Evolutionary conservation across 2,888 invertebrate genomes (phyloP), one percentile per base, ranked within the genome.

Genomic region (Caenorhabditis sp.): DNA sequence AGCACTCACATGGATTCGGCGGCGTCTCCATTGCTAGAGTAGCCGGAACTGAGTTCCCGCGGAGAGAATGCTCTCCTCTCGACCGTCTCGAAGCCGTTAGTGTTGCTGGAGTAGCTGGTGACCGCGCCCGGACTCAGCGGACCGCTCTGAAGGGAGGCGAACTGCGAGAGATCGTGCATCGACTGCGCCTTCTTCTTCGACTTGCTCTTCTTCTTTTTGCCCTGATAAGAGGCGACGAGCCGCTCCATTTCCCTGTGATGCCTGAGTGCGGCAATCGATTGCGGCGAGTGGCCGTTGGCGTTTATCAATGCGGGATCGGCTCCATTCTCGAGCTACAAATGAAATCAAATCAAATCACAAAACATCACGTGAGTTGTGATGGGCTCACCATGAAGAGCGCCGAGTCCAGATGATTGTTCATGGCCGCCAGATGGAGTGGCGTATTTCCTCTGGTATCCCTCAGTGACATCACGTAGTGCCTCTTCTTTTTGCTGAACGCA

Each of bases 381-480:
- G n/a, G n/a, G n/a, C n/a, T n/a, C n/a, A n/a, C n/a, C 75, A 88
- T 65, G 41, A 79, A 84, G 2, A 85, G 63, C 7, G 81, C 86
- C 6, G 81, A 78, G 26, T 82, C 79, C 3, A 81, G 30, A 56
- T 85, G 86, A 59, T 85, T 86, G 55, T 84, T 84, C 59, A 87
- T 81, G 1, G 85, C 82, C 1, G 88, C 85, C 35, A 88, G 70
- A 72, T 88, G 87, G n/a, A 88, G 80, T 5, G 87, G 84, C 2
- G 88, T 85, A 53, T 88, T 88, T 13, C 88, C 88, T 6, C 86
- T 77, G 20, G 63, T 53, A 46, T 88, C 88, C 11, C 80, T 61
- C n/a, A 80, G 43, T 0, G 82, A 59, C 45, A 86, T 68, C n/a
- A 87, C 70, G 46, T 80, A 71, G 17, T 72, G 63, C 13, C 78